These are phyloP conservation scores for Condylura cristata DNA, from an alignment of 2,113 vertebrate genomes.

Conservation along the genomic window DNA sequence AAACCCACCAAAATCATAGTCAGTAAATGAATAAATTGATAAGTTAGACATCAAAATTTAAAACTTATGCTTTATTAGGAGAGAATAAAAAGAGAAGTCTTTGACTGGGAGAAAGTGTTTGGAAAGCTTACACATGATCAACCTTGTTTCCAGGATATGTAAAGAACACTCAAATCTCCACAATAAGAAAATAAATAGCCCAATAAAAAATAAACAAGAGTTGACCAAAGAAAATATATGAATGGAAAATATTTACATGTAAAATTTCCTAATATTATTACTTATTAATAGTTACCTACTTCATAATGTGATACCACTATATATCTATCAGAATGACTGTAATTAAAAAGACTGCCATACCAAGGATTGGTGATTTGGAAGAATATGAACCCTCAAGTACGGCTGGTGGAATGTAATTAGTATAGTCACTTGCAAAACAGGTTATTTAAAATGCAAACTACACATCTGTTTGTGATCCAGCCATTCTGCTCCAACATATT, in stretches of 20 bases:
- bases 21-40: background rate
- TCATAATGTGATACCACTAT: background rate
- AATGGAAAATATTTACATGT: background rate
- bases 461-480: background rate
- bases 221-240: background rate
- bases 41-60: slow-evolving; percentile 12
- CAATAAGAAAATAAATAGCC: background rate
- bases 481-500: background rate
- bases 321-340: background rate
- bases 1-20: background rate
- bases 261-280: background rate
- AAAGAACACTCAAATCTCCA: slow-evolving; percentile 3
- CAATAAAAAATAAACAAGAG: background rate
- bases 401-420: background rate
- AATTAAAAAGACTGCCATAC: background rate
- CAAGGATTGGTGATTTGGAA: background rate
- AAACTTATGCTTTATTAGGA: background rate
- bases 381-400: background rate
- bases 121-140: background rate
- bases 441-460: slow-evolving; percentile 1
- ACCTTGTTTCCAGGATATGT: background rate
- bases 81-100: background rate
- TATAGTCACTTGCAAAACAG: background rate
- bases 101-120: background rate
- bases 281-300: too few relatives aligned